Conservation (phyloP, 2,888 invertebrate species). For the Xestia xanthographa region DNA sequence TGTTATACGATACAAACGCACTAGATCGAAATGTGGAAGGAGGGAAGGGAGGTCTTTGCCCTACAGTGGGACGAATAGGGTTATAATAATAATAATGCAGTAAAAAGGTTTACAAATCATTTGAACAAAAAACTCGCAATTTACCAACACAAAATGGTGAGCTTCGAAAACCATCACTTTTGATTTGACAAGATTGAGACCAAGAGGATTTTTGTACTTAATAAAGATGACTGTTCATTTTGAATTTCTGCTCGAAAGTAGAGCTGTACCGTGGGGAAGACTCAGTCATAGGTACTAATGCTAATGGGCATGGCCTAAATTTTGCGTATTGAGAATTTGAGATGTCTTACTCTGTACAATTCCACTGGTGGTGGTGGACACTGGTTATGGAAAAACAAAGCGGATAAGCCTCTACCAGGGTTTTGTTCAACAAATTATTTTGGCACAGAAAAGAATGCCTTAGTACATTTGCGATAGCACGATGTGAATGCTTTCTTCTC, state of each 20-base stretch:
- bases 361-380: background rate
- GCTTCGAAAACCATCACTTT: slow-evolving; percentile 15
- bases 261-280: background rate
- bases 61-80: no score
- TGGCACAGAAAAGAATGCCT: background rate
- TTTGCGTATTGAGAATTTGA: background rate
- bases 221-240: background rate
- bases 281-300: background rate
- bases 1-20: background rate
- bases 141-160: background rate
- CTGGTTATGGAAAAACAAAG: background rate
- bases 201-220: background rate
- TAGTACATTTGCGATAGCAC: background rate
- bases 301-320: background rate
- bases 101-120: background rate
- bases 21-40: no score
- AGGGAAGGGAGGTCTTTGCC: no score
- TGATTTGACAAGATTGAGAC: slow-evolving; percentile 6
- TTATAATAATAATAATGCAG: no score
- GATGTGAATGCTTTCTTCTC: background rate
- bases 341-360: background rate
- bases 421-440: background rate
- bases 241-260: background rate
- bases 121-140: background rate
- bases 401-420: no score